Base-by-base conservation (phyloP, 2,888 invertebrate genomes). In the Gasteruption jaculator region DNA sequence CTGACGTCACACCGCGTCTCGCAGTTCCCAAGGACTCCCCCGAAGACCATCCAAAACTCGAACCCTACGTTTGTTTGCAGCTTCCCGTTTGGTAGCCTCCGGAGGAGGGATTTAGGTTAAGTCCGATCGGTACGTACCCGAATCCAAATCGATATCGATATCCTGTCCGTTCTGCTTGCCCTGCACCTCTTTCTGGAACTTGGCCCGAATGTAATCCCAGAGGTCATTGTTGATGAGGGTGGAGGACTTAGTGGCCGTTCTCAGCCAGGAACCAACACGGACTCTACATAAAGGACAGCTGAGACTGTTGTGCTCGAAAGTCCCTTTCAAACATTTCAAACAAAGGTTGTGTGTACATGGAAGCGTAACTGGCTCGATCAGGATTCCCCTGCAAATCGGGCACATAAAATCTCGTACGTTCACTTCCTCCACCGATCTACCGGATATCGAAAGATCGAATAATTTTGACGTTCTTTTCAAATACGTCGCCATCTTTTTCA, bases 291-390 rank as follows among this genome's bases (percentile, higher is more conserved):
- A 76, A 47, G 90, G 90, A 74, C 91, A 91, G 63, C 79, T 79
- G 60, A 89, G 76, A 69, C 83, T 85, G 65, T 85, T 82, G 74
- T 85, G 83, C 72, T 85, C 80, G 60, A 89, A 78, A 60, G 84
- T 85, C 52, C 81, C 79, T 62, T 83, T 80, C 56, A 90, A 86
- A 73, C 91, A 91, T 43, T 74, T 71, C 52, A 80, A 74, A 71
- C 91, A 91, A 67, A 91, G 82, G 60, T 79, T 80, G 74, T 91
- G 91, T 52, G 76, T 77, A 71, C 91, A 91, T 16, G 91, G 90
- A 66, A 91, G 76, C 14, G 86, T 84, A 44, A 91, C 88, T 25
- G 91, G 91, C 72, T 89, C 83, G 58, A 87, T 78, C 57, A 88
- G 74, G 61, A 90, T 82, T 49, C 82, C 82, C 65, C 86, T 79